These are phyloP conservation scores for Mustelus asterias DNA, from an alignment of 2,113 vertebrate genomes.

Conservation along the genomic window DNA sequence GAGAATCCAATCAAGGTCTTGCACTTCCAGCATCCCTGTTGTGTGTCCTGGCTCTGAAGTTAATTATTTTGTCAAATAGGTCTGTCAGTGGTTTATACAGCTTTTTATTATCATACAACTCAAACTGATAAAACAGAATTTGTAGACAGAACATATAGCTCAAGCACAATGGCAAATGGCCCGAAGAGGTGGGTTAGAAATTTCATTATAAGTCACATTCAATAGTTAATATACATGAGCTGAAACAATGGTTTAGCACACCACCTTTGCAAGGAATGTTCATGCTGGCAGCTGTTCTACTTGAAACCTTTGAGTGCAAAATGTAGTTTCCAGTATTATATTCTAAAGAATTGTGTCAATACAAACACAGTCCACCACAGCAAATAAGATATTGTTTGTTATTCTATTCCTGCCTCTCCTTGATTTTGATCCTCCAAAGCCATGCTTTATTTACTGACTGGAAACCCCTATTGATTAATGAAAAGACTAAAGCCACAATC, in stretches of 20 bases:
- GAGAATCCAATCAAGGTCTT: too few relatives aligned
- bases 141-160: not conserved
- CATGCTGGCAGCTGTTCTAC: not conserved
- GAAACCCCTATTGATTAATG: too few relatives aligned
- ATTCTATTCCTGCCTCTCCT: not conserved
- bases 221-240: not conserved
- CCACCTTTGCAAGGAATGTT: not conserved
- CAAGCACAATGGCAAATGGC: not conserved
- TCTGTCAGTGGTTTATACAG: not conserved
- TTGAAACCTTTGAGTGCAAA: not conserved
- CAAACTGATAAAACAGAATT: not conserved
- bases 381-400: not conserved
- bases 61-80: conserved; percentile 15
- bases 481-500: too few relatives aligned
- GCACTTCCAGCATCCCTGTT: too few relatives aligned
- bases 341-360: too few relatives aligned
- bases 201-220: not conserved
- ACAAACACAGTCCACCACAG: not conserved
- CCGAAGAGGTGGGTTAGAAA: not conserved
- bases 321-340: not conserved
- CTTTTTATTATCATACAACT: not conserved
- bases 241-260: not conserved
- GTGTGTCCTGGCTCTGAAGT: not conserved
- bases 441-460: too few relatives aligned
- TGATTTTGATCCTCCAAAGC: not conserved